Evolutionary conservation across 2,888 invertebrate genomes (phyloP).

Genomic region (Fissipunctia ypsillon): DNA sequence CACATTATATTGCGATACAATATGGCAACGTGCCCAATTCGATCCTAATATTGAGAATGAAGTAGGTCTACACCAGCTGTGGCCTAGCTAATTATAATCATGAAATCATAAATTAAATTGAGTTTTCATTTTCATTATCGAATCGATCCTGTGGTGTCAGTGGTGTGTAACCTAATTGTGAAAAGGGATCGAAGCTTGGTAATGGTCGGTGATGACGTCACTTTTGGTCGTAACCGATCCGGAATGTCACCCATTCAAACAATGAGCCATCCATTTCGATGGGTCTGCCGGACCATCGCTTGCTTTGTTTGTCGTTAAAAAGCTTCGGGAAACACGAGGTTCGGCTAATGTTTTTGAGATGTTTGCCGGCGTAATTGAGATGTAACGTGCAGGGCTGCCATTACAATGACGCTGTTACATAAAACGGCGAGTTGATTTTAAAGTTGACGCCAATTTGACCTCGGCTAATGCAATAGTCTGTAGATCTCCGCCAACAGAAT

Average conservation of each 20-base stretch:
- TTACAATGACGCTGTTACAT: slow-evolving; percentile 37
- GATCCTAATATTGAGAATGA: slow-evolving; percentile 30
- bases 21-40: slow-evolving; percentile 46
- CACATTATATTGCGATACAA: slow-evolving; percentile 43
- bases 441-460: slow-evolving; percentile 51
- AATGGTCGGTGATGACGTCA: slow-evolving; percentile 70
- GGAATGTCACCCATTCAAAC: slow-evolving; percentile 72
- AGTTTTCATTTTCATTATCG: slow-evolving; percentile 27
- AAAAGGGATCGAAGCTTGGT: slow-evolving; percentile 50
- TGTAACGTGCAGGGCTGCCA: slow-evolving; percentile 19
- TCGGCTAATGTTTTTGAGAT: slow-evolving; percentile 48
- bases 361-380: slow-evolving; percentile 44
- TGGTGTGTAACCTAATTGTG: slow-evolving; percentile 52
- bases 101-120: slow-evolving; percentile 18
- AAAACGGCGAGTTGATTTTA: slow-evolving; percentile 49
- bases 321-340: slow-evolving; percentile 36
- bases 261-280: slow-evolving; percentile 70
- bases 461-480: slow-evolving; percentile 53
- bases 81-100: slow-evolving; percentile 33
- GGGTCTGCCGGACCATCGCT: slow-evolving; percentile 63
- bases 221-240: slow-evolving; percentile 68
- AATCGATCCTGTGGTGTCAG: slow-evolving; percentile 38
- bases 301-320: slow-evolving; percentile 58
- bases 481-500: slow-evolving; percentile 54
- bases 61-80: slow-evolving; percentile 40